Percentiles rank a stretch among this genome's conserved stretches.
Evolutionary conservation across 2,888 invertebrate species (phyloP).

Genomic region (Tenodera sinensis): DNA sequence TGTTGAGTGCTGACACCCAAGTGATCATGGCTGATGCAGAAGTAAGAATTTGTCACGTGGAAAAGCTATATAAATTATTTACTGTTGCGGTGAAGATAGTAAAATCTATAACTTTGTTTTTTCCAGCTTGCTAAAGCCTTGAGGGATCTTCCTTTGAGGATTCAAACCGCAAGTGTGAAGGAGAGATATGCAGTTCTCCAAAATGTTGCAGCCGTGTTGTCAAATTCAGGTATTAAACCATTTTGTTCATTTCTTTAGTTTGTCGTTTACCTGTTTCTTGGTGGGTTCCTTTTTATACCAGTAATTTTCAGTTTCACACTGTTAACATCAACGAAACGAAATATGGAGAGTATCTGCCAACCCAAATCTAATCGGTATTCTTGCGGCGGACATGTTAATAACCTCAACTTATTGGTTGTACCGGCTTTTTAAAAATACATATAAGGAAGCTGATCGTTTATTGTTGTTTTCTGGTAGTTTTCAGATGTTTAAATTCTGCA

Average conservation of each 20-base stretch:
- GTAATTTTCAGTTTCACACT: too few relatives aligned
- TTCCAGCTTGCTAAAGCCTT: constrained; percentile 63
- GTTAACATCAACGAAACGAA: too few relatives aligned
- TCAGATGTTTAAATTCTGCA: too few relatives aligned
- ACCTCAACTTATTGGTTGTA: too few relatives aligned
- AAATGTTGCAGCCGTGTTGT: constrained; percentile 66
- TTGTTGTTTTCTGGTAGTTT: too few relatives aligned
- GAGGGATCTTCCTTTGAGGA: constrained; percentile 68
- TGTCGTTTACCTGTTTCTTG: neutral
- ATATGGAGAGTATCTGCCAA: too few relatives aligned
- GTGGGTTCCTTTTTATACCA: too few relatives aligned
- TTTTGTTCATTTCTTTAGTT: neutral
- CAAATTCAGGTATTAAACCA: constrained; percentile 69
- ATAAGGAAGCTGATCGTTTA: too few relatives aligned
- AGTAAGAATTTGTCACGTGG: constrained; percentile 55
- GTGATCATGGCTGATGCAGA: constrained; percentile 65
- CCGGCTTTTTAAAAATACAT: too few relatives aligned
- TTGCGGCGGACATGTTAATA: too few relatives aligned
- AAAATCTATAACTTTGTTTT: constrained; percentile 23
- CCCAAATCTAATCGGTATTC: too few relatives aligned
- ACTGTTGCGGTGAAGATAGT: neutral
- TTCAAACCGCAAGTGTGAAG: constrained; percentile 69
- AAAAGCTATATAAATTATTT: constrained; percentile 29
- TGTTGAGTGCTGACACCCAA: neutral
- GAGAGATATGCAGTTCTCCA: constrained; percentile 64